Percentiles rank a stretch among this genome's conserved stretches.
Conservation (phyloP, 23 tunicate species). For the Trididemnum clinides region DNA sequence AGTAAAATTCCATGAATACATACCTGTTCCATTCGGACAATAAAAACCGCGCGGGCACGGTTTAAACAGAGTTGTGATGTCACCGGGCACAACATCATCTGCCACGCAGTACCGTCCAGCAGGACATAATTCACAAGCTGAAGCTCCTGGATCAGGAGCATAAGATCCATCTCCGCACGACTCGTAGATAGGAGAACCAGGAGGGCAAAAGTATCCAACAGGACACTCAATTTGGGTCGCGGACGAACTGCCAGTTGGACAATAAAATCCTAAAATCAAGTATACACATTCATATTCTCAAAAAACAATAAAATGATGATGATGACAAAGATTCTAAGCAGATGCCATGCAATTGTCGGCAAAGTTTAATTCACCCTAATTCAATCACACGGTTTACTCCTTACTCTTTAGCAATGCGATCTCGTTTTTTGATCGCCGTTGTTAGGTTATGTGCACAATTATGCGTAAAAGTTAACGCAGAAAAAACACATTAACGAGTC, state of each 20-base stretch:
- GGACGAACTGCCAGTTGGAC: slow-evolving; percentile 78
- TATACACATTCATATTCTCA: no score
- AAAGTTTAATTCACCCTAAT: no score
- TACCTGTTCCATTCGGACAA: slow-evolving; percentile 97
- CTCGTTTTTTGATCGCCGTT: no score
- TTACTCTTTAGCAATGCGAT: no score
- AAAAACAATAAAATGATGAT: no score
- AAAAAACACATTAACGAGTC: no score
- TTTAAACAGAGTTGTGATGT: slow-evolving; percentile 23
- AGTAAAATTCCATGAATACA: no score
- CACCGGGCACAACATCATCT: slow-evolving; percentile 52
- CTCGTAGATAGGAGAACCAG: slow-evolving; percentile 54
- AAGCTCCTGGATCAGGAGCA: slow-evolving; percentile 33
- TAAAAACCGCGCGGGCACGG: slow-evolving; percentile 86
- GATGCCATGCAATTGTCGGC: no score
- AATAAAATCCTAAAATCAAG: slow-evolving; percentile 64
- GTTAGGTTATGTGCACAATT: no score
- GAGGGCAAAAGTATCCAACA: slow-evolving; percentile 76
- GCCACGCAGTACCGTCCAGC: slow-evolving; percentile 77
- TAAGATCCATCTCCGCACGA: slow-evolving; percentile 81
- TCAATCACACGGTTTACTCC: no score
- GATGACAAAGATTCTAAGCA: no score
- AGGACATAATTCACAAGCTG: slow-evolving; percentile 77
- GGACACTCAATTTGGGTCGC: slow-evolving; percentile 62
- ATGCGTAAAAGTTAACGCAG: no score